Evolutionary conservation across 2,113 vertebrate species (phyloP), one percentile per base, ranked within the genome.

Genomic region (Phalacrocorax carbo): DNA sequence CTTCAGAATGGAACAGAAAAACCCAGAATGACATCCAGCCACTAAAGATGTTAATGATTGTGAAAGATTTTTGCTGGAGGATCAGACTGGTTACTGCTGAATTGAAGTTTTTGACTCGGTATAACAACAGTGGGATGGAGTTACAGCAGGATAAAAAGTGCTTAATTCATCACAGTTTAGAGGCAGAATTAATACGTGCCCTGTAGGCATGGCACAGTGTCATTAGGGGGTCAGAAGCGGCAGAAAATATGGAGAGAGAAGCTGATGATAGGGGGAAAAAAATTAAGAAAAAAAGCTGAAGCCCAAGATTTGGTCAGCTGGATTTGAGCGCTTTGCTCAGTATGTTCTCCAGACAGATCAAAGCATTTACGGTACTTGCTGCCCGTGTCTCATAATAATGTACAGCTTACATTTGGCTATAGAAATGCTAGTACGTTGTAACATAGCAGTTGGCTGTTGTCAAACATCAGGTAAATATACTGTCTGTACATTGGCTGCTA

Each of bases 121-220:
- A n/a, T 77, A 78, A 58, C 65, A 66, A 78, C 78, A 76, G 36
- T 76, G 49, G 75, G 73, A 72, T 91, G 62, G 87, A 90, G 85
- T 93, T 95, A 70, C 5, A 71, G 66, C 16, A 57, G 75, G 15
- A 82, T 71, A 18, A 76, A 89, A 88, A 91, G 58, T 61, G 75
- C 94, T 95, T 96, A 90, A 94, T 95, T 80, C 84, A 75, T 91
- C 73, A 46, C 70, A n/a, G 82, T 91, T 90, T 91, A 89, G 78
- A 91, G 82, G 62, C 69, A 85, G 87, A 87, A 77, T 80, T 87
- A 94, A 76, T 73, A 49, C 0, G 1, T 60, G 62, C 66, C 70
- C 40, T 73, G 30, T 68, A 58, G 81, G 65, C 81, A 90, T 82
- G 76, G 88, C 58, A 55, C 20, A n/a, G 32, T 58, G 64, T 86